Conservation (phyloP, 2,113 vertebrate species). For the Meles meles region DNA sequence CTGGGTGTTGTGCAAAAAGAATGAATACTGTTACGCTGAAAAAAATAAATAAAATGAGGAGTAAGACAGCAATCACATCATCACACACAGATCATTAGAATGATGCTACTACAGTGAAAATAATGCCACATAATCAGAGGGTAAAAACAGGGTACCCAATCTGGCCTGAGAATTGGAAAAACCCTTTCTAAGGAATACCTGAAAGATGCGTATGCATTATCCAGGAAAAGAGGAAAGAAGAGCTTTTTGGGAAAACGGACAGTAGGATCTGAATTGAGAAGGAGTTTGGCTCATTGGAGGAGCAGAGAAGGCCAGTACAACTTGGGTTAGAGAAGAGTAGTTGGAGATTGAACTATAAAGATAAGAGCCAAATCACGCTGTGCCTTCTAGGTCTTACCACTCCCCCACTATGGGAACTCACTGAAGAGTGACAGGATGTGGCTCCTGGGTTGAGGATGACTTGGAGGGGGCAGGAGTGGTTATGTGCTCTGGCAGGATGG, state of each 20-base stretch:
- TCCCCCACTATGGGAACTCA: neutral
- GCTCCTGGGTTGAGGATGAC: neutral
- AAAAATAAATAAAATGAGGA: too few species aligned
- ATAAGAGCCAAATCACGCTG: neutral
- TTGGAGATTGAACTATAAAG: neutral
- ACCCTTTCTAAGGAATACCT: neutral
- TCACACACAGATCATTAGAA: neutral
- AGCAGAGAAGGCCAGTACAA: neutral
- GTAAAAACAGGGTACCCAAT: neutral
- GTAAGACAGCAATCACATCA: neutral
- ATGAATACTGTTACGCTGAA: too few species aligned
- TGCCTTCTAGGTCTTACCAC: neutral
- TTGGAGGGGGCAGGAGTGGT: neutral
- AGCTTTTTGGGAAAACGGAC: neutral
- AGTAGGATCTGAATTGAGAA: neutral
- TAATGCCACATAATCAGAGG: neutral
- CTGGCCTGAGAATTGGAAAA: neutral
- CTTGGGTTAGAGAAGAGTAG: neutral
- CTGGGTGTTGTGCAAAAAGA: too few species aligned
- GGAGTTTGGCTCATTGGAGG: neutral
- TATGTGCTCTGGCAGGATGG: neutral
- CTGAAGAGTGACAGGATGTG: neutral
- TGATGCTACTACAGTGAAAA: neutral
- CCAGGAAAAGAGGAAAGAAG: neutral
- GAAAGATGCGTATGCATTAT: neutral